Base-by-base conservation (phyloP, 2,113 vertebrate species). In the Anser cygnoides region DNA sequence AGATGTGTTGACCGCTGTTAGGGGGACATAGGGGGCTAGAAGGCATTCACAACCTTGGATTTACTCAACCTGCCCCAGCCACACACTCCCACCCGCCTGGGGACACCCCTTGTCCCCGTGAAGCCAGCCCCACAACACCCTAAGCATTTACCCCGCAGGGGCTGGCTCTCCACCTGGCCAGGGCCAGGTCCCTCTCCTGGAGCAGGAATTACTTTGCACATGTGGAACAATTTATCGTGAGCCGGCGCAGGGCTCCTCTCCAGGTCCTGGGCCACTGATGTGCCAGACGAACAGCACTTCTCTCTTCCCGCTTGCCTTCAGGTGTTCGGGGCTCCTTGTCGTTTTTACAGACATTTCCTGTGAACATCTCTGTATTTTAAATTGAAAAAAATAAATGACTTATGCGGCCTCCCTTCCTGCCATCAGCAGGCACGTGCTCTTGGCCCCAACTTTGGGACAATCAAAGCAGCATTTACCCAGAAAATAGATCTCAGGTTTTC, bases 51-150 rank as follows among this genome's bases (percentile, higher is more conserved):
- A 43, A 15, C 5, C 33, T 13, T 16, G n/a, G 28, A 58, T 63
- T 70, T 35, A 31, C 3, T 1, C 3, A 10, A 68, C 68, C 23
- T n/a, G 6, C 10, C 68, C 13, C 39, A 58, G 37, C 31, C 31
- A 28, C 10, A 5, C 0, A 1, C 19, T 37, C 55, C 57, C 16
- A 39, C 22, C 31, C 15, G 5, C 37, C 8, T 25, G 16, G 43
- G 28, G 9, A 20, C 10, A 1, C 16, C 26, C 41, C 37, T 7
- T 37, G 15, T 11, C 18, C n/a, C 29, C 6, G 6, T 2, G 22
- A 79, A 10, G 62, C n/a, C 72, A 71, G 20, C 35, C 19, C n/a
- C 50, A 3, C 13, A 9, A 5, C 22, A 6, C 33, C 35, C 20
- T 15, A 10, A 17, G 26, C 55, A 39, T n/a, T 33, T 7, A 16